phyloP scores from a whole-genome alignment of 2,888 invertebrate genomes.

The Drosophila pseudotalamancana region DNA sequence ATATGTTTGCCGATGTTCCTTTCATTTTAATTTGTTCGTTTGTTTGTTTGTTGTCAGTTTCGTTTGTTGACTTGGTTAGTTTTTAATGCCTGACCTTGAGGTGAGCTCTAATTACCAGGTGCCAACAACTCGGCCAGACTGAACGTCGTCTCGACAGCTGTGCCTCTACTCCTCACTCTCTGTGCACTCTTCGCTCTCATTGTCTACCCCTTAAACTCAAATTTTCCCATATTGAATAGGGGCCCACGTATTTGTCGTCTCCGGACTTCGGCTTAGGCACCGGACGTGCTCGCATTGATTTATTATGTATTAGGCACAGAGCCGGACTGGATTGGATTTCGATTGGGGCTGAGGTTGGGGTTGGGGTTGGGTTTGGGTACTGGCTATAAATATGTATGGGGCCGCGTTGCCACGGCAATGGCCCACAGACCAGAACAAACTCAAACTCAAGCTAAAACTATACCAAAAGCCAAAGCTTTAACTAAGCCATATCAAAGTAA shows the following conservation, averaged over 20 bases:
- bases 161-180: constrained; percentile 8
- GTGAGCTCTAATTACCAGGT: constrained; percentile 70
- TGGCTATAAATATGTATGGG: constrained; percentile 63
- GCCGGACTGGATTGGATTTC: constrained; percentile 33
- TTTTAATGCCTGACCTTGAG: constrained; percentile 69
- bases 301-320: constrained; percentile 67
- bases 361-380: constrained; percentile 24
- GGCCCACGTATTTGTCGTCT: constrained; percentile 28
- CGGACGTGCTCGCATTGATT: constrained; percentile 69
- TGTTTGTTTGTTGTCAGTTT: no score
- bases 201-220: background rate
- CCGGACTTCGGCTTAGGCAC: constrained; percentile 17
- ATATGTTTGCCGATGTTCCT: constrained; percentile 32
- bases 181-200: background rate
- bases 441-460: constrained; percentile 11
- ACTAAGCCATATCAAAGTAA: constrained; percentile 27
- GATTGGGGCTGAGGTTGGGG: constrained; percentile 13
- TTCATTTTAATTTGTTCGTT: constrained; percentile 15
- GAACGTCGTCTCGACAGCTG: constrained; percentile 47
- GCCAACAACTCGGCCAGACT: constrained; percentile 49
- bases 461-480: constrained; percentile 9
- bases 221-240: constrained; percentile 17
- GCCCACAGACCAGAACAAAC: constrained; percentile 60
- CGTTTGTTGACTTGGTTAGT: constrained; percentile 44
- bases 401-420: constrained; percentile 72